A percentile compares a stretch with the other conserved stretches of the same genome.
These are phyloP conservation scores for Xestia rhomboidea DNA, from an alignment of 2,888 invertebrate genomes.

Conservation along the genomic window DNA sequence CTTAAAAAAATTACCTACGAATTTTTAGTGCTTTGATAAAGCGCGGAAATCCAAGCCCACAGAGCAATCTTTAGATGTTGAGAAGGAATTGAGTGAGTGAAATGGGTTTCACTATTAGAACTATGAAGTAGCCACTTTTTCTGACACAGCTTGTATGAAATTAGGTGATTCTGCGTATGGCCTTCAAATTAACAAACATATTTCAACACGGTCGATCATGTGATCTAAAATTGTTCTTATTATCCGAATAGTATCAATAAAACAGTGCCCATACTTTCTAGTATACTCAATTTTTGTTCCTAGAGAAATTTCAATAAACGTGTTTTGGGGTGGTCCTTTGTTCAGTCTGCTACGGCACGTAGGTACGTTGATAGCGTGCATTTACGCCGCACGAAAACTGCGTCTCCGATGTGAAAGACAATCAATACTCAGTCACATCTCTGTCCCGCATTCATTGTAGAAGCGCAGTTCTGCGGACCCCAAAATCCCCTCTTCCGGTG, in stretches of 20 bases:
- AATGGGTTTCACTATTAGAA: too few species aligned
- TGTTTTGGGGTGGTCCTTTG: slow-evolving; percentile 22
- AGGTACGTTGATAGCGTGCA: slow-evolving; percentile 48
- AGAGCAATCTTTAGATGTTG: not conserved
- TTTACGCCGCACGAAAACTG: slow-evolving; percentile 75
- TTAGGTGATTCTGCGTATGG: not conserved
- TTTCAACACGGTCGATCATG: not conserved
- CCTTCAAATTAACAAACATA: not conserved
- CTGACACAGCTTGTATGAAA: slow-evolving; percentile 2
- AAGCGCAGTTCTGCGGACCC: slow-evolving; percentile 87
- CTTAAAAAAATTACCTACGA: not conserved
- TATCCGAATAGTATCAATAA: not conserved
- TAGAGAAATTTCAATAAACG: slow-evolving; percentile 7
- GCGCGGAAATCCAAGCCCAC: not conserved
- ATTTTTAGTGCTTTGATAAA: not conserved
- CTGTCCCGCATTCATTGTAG: slow-evolving; percentile 88
- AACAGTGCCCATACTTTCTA: not conserved
- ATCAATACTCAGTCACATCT: slow-evolving; percentile 89
- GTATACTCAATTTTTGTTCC: not conserved
- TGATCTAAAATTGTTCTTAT: too few species aligned
- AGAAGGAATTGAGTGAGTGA: too few species aligned
- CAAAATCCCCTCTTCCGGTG: slow-evolving; percentile 88
- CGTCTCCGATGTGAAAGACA: slow-evolving; percentile 83
- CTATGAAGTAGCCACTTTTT: not conserved
- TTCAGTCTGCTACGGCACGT: slow-evolving; percentile 20